A percentile compares a stretch with the other conserved stretches of the same genome.
Evolutionary conservation across 2,113 vertebrate genomes (phyloP).

Genomic region (Atrichornis clamosus): DNA sequence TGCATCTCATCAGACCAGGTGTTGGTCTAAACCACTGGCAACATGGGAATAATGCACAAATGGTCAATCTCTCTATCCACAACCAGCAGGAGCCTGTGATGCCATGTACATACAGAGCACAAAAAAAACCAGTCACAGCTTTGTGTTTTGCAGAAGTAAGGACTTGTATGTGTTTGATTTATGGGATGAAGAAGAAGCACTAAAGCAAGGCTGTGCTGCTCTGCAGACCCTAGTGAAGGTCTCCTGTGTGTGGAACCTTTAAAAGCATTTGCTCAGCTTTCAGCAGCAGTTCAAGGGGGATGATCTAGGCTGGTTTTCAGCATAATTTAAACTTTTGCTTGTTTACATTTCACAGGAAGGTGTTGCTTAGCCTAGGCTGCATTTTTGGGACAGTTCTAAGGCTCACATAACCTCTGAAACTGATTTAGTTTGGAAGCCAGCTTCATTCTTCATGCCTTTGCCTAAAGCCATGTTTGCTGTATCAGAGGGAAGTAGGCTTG

Average conservation of each 20-base stretch:
- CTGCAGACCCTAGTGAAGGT: not conserved
- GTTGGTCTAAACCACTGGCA: not conserved
- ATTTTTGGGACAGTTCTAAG: not conserved
- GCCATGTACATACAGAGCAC: accelerated
- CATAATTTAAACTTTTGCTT: not conserved
- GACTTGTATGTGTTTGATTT: accelerated
- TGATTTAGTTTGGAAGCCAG: not conserved
- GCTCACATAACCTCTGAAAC: not conserved
- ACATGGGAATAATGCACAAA: not conserved
- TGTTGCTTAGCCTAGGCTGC: not conserved
- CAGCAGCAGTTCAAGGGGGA: not conserved
- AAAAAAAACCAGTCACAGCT: not conserved
- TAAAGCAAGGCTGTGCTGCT: not conserved
- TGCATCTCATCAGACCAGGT: not conserved
- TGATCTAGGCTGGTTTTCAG: not conserved
- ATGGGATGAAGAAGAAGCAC: not conserved
- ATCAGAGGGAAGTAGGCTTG: not conserved
- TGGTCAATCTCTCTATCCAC: not conserved
- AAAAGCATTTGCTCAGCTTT: not conserved
- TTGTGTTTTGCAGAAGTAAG: not conserved
- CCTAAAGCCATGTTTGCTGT: not conserved
- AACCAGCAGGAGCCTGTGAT: accelerated
- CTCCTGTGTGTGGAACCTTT: not conserved
- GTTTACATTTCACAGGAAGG: not conserved
- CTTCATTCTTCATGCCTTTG: not conserved